These are phyloP conservation scores for Elysia chlorotica DNA, from an alignment of 1,140 invertebrate species.

Conservation along the genomic window DNA sequence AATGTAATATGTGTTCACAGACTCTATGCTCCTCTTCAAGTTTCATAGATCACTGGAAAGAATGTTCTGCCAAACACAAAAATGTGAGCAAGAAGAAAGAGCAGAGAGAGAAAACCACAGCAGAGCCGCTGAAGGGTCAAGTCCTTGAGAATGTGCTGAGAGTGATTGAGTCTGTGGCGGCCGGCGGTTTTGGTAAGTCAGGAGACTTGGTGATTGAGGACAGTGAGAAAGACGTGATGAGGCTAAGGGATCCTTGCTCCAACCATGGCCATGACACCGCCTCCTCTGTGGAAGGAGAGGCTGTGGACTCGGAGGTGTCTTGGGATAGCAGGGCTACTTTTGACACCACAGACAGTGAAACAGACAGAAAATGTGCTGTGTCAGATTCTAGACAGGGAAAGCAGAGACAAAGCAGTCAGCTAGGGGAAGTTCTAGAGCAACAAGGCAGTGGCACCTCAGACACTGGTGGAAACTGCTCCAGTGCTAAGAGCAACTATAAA, in stretches of 20 bases:
- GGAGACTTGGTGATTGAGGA: too few relatives aligned
- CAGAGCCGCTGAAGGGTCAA: not conserved
- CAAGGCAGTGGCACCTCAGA: too few relatives aligned
- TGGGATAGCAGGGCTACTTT: too few relatives aligned
- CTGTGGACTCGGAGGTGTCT: too few relatives aligned
- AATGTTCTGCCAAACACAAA: slow-evolving; percentile 23
- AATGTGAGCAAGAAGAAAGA: not conserved
- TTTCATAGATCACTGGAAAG: slow-evolving; percentile 25
- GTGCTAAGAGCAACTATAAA: not conserved
- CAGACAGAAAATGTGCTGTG: too few relatives aligned
- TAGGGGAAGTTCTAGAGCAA: too few relatives aligned
- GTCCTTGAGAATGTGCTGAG: not conserved
- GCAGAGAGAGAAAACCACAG: not conserved
- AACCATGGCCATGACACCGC: too few relatives aligned
- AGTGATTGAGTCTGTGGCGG: not conserved
- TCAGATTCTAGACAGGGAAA: too few relatives aligned
- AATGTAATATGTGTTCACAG: slow-evolving; percentile 26
- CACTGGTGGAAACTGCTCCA: too few relatives aligned
- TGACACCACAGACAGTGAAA: too few relatives aligned
- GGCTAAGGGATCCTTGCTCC: slow-evolving; percentile 5
- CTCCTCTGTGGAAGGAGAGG: too few relatives aligned
- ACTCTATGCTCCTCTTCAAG: slow-evolving; percentile 27
- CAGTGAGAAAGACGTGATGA: not conserved
- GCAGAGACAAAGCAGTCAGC: too few relatives aligned
- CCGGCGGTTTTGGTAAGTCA: not conserved